Evolutionary conservation across 2,797 vertebrate species (phyloP), one percentile per base, ranked within the genome.

Genomic region (Chelon auratus): DNA sequence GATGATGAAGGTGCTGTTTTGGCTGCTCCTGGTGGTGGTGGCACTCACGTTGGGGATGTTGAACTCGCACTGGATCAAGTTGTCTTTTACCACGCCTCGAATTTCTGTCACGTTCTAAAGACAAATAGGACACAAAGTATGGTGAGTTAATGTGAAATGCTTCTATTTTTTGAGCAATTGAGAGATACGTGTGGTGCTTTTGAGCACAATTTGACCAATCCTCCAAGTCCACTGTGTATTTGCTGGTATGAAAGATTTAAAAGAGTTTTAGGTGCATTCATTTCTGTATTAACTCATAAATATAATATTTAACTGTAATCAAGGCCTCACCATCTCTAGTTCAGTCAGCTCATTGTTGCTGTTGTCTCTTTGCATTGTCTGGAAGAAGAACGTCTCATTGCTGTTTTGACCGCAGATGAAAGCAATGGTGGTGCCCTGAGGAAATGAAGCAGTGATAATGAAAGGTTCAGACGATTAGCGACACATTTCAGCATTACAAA

Each of bases 341-440:
- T 2, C 0, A 2, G 0, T 10, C 7, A 76, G 30, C 0, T 0
- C 0, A 0, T 0, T 0, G 1, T 36, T 0, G 0, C 0, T 2
- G 82, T 68, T 77, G 76, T 47, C 54, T 1, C 0, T 62, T 2
- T 2, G 0, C 37, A 9, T 2, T 0, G 69, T 62, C 0, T 0
- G 0, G 15, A 81, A 87, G 47, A 81, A 6, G 63, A 85, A 69
- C 0, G 0, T 0, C 3, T 7, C 14, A 7, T 17, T 43, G 15
- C 13, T 42, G 70, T 66, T 77, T 1, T 54, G 47, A 33, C 0
- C 77, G 18, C 91, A 92, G 72, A 66, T 3, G 18, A 72, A 88
- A n/a, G 89, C 15, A 10, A 0, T 2, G 33, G 66, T 54, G 18
- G 0, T 15, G 0, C n/a, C 78, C 91, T 92, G 71, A 26, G 42